Evolutionary conservation across 2,888 invertebrate genomes (phyloP).

Genomic region (Aproaerema taeniolella): DNA sequence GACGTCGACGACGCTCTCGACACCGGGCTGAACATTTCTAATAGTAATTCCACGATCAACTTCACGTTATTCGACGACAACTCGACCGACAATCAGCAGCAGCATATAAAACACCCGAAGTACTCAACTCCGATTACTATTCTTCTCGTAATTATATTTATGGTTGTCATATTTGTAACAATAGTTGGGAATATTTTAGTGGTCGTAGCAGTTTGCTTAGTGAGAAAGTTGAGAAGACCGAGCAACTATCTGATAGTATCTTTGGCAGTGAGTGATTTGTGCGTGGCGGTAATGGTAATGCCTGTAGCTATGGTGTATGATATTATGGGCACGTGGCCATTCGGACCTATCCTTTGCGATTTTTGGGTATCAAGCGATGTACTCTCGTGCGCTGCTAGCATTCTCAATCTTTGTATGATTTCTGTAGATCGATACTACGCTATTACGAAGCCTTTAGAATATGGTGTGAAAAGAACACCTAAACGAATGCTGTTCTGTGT

Average conservation of each 20-base stretch:
- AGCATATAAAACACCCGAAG: conserved; percentile 58
- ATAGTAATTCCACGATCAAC: conserved; percentile 48
- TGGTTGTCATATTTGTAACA: conserved; percentile 87
- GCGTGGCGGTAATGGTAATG: conserved; percentile 97
- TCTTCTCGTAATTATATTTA: conserved; percentile 83
- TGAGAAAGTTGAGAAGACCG: conserved; percentile 91
- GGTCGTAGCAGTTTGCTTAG: conserved; percentile 96
- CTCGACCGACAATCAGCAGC: conserved; percentile 23
- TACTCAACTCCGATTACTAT: conserved; percentile 75
- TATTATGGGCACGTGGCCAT: conserved; percentile 94
- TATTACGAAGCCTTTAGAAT: conserved; percentile 94
- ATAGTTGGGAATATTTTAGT: conserved; percentile 94
- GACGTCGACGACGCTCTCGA: conserved; percentile 38
- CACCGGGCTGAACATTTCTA: conserved; percentile 42
- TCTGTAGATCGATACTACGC: conserved; percentile 97
- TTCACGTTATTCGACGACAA: conserved; percentile 49
- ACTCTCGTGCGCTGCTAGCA: conserved; percentile 98
- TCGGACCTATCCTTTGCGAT: conserved; percentile 94
- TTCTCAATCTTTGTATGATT: conserved; percentile 98
- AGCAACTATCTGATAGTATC: conserved; percentile 96
- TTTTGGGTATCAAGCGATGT: conserved; percentile 99
- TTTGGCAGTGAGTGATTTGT: conserved; percentile 96
- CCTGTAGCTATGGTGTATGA: conserved; percentile 97
- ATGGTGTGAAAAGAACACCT: conserved; percentile 96
- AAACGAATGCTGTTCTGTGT: conserved; percentile 94